These are phyloP conservation scores for Peromyscus polionotus DNA, from an alignment of 2,113 vertebrate species.

Conservation along the genomic window DNA sequence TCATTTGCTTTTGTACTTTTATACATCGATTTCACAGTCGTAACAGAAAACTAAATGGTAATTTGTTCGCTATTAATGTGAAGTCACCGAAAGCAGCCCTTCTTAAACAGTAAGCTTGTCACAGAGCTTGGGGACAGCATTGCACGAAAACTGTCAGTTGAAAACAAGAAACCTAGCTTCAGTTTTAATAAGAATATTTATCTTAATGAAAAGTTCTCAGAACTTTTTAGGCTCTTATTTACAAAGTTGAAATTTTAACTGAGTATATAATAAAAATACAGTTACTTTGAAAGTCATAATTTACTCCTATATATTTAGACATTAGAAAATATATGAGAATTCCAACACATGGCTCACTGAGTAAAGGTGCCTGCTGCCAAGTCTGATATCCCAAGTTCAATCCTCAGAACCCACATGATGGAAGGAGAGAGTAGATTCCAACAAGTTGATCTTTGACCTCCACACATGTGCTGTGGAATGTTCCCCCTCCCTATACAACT, in stretches of 20 bases:
- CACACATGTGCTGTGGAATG: neutral
- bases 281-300: neutral
- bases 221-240: neutral
- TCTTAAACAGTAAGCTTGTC: neutral
- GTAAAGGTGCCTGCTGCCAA: neutral
- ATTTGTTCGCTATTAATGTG: slow-evolving; percentile 40
- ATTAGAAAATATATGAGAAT: slow-evolving; percentile 6
- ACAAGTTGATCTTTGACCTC: neutral
- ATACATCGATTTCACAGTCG: slow-evolving; percentile 36
- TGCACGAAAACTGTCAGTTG: neutral
- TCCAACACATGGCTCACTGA: neutral
- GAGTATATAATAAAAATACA: slow-evolving; percentile 16
- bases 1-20: slow-evolving; percentile 47
- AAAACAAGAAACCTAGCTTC: neutral
- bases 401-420: neutral
- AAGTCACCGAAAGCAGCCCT: neutral
- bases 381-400: neutral
- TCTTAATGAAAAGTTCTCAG: neutral
- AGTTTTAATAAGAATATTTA: slow-evolving; percentile 35
- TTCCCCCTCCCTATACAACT: neutral
- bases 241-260: slow-evolving; percentile 43
- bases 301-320: neutral
- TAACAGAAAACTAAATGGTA: slow-evolving; percentile 30
- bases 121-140: neutral
- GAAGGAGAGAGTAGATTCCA: neutral